Conservation (phyloP, 2,888 invertebrate genomes). For the Latrodectus elegans region DNA sequence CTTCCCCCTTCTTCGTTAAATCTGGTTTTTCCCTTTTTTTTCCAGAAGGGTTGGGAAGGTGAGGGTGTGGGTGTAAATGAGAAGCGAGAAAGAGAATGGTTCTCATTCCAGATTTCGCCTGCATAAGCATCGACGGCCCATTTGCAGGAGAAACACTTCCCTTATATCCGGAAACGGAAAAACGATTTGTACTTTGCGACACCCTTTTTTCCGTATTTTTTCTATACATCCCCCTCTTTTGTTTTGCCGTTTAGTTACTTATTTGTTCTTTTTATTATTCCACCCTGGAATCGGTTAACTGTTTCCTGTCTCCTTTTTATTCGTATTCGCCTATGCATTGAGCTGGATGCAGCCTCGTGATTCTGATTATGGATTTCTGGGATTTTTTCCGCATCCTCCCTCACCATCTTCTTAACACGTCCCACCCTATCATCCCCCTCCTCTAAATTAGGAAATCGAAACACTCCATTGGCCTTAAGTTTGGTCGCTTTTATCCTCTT, state of each 20-base stretch:
- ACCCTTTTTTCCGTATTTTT: slow-evolving; percentile 19
- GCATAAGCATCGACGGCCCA: slow-evolving; percentile 50
- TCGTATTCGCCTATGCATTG: background rate
- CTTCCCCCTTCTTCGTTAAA: slow-evolving; percentile 39
- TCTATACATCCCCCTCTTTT: slow-evolving; percentile 12
- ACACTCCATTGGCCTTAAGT: slow-evolving; percentile 43
- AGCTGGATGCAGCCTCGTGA: background rate
- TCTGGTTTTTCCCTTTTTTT: slow-evolving; percentile 31
- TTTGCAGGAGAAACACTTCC: slow-evolving; percentile 56
- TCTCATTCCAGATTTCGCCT: slow-evolving; percentile 60
- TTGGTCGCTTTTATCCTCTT: slow-evolving; percentile 9
- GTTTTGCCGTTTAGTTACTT: slow-evolving; percentile 43
- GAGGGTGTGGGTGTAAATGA: slow-evolving; percentile 19
- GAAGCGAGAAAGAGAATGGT: slow-evolving; percentile 38
- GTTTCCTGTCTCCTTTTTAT: background rate
- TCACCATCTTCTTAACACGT: background rate
- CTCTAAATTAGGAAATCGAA: slow-evolving; percentile 30
- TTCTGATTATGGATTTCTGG: slow-evolving; percentile 48
- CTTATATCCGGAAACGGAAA: slow-evolving; percentile 53
- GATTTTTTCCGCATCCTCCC: background rate
- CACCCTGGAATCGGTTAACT: slow-evolving; percentile 27
- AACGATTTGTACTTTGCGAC: slow-evolving; percentile 62
- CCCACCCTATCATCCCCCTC: background rate
- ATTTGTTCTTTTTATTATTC: slow-evolving; percentile 28
- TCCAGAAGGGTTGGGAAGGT: slow-evolving; percentile 19